phyloP scores from a whole-genome alignment of 2,888 invertebrate genomes.

The Drosophila ustulata region DNA sequence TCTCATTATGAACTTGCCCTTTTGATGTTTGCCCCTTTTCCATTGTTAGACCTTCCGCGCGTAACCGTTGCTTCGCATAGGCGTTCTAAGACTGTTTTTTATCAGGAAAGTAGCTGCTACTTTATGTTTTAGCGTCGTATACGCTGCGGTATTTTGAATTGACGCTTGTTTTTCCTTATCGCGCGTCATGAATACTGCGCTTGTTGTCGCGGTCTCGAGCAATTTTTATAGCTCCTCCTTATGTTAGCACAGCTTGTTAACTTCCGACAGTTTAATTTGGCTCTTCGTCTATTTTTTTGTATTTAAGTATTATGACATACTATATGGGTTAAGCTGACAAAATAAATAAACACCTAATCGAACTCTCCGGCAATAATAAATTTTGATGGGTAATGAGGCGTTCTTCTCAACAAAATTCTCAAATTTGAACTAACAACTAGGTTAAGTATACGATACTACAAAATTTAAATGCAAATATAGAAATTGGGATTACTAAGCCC shows the following conservation, averaged over 20 bases:
- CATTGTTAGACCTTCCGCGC: slow-evolving; percentile 26
- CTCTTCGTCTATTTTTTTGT: not conserved
- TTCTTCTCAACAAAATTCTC: no score
- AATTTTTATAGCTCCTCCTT: slow-evolving; percentile 1
- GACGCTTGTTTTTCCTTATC: slow-evolving; percentile 41
- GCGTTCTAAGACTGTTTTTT: slow-evolving; percentile 29
- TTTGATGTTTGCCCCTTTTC: slow-evolving; percentile 27
- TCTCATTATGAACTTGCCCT: slow-evolving; percentile 41
- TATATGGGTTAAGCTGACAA: no score
- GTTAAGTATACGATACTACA: no score
- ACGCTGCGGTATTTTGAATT: slow-evolving; percentile 42
- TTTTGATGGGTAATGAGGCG: no score
- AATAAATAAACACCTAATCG: no score
- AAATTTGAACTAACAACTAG: no score
- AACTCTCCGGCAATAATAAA: no score
- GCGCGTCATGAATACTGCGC: slow-evolving; percentile 35
- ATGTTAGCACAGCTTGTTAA: slow-evolving; percentile 38
- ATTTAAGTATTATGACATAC: no score
- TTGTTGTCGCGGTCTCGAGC: slow-evolving; percentile 11
- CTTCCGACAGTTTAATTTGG: slow-evolving; percentile 6
- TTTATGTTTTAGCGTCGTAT: slow-evolving; percentile 12
- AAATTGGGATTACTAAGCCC: no score
- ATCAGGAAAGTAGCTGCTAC: slow-evolving; percentile 16
- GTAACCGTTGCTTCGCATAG: not conserved
- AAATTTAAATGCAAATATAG: no score